These are phyloP conservation scores for Psix sp. DNA, from an alignment of 1,140 invertebrate genomes.

Conservation along the genomic window DNA sequence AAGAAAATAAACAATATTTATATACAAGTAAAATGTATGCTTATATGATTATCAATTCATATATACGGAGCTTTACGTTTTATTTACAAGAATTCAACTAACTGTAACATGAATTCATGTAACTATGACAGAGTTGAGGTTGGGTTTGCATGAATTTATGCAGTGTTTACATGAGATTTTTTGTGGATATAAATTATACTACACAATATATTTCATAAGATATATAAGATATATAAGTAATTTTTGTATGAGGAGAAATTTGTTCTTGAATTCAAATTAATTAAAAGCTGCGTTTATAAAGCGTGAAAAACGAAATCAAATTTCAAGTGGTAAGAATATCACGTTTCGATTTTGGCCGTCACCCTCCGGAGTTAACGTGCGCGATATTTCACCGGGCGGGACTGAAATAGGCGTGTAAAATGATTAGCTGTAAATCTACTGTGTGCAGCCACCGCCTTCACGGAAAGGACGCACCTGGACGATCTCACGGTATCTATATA, in stretches of 20 bases:
- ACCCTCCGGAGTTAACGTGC: constrained; percentile 66
- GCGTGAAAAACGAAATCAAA: constrained; percentile 47
- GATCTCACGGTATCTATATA: constrained; percentile 70
- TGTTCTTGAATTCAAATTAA: constrained; percentile 20
- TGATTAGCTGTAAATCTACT: constrained; percentile 77
- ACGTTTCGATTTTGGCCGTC: constrained; percentile 56
- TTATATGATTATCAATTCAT: too few species aligned
- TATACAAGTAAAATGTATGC: too few species aligned
- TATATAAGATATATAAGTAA: too few species aligned
- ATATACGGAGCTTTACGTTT: too few species aligned
- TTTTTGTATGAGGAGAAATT: background rate
- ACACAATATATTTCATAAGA: too few species aligned
- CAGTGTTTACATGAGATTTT: too few species aligned
- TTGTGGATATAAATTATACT: too few species aligned
- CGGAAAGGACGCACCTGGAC: constrained; percentile 67
- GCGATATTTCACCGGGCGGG: constrained; percentile 69
- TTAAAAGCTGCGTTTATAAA: constrained; percentile 43
- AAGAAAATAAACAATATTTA: too few species aligned
- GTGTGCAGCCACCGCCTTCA: constrained; percentile 64
- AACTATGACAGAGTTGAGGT: too few species aligned
- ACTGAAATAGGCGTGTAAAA: constrained; percentile 75
- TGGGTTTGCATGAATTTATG: too few species aligned
- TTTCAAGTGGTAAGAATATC: constrained; percentile 39
- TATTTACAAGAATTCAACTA: too few species aligned
- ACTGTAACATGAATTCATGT: too few species aligned